phyloP scores from a whole-genome alignment of 1,140 invertebrate species.

The Coptotermes formosanus region DNA sequence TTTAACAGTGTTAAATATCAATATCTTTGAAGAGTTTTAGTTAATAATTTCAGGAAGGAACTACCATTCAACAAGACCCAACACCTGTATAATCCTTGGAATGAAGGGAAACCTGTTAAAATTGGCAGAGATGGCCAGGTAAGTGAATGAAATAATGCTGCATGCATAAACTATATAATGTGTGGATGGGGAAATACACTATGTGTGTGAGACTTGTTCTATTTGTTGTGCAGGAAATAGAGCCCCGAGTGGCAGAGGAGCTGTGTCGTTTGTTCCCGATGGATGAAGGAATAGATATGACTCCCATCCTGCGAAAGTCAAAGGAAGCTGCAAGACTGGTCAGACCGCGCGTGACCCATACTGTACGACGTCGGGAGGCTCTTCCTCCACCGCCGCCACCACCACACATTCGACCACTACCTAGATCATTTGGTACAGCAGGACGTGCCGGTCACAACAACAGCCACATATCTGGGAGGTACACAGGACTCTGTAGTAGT shows the following conservation, averaged over 20 bases:
- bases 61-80: conserved; percentile 88
- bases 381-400: not conserved
- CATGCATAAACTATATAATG: not conserved
- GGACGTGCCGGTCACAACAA: conserved; percentile 18
- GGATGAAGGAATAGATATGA: conserved; percentile 91
- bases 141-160: not conserved
- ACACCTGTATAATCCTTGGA: conserved; percentile 96
- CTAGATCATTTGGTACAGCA: conserved; percentile 2
- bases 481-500: conserved; percentile 27
- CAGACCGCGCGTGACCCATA: conserved; percentile 30
- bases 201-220: not conserved
- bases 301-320: conserved; percentile 82
- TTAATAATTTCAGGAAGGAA: conserved; percentile 64
- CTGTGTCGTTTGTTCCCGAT: conserved; percentile 91
- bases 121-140: conserved; percentile 89
- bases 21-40: not conserved
- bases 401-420: not conserved
- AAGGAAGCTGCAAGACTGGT: conserved; percentile 73
- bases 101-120: conserved; percentile 97
- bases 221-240: conserved; percentile 76
- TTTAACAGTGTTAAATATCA: not conserved
- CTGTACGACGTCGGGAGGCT: not conserved
- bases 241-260: conserved; percentile 90
- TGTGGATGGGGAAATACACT: not conserved
- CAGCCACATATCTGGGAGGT: conserved; percentile 28